A percentile compares a stretch with the other conserved stretches of the same genome.
Conservation (phyloP, 2,113 vertebrate genomes). For the Phaetusa simplex region DNA sequence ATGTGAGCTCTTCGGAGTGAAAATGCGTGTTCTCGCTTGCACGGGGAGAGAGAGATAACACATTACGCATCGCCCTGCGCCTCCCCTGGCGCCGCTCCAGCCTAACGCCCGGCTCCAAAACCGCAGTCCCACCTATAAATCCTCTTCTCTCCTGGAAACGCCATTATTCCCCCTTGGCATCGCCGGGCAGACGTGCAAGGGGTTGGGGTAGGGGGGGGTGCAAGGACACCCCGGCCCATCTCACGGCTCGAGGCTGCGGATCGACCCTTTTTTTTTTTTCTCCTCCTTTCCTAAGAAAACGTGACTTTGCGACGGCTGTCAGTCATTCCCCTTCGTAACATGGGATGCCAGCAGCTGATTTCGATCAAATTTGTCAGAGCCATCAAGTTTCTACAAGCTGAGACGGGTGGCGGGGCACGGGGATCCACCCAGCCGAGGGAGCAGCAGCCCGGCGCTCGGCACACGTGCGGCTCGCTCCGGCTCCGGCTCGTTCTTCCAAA, state of each 20-base stretch:
- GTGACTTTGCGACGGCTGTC: neutral
- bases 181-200: rapidly evolving
- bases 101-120: neutral
- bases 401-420: neutral
- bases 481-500: rapidly evolving
- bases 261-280: neutral
- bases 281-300: neutral
- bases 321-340: neutral
- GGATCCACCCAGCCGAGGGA: neutral
- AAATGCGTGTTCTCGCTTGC: neutral
- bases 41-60: neutral
- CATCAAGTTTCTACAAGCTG: neutral
- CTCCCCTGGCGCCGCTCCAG: neutral
- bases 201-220: neutral
- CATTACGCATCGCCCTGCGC: neutral
- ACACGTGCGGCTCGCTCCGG: neutral
- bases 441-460: neutral
- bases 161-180: neutral
- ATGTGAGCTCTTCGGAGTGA: neutral
- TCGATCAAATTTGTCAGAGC: neutral
- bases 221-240: neutral
- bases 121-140: neutral
- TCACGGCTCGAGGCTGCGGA: neutral
- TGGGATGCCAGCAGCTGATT: neutral
- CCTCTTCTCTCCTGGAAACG: neutral